Evolutionary conservation across 2,797 vertebrate genomes (phyloP), one percentile per base, ranked within the genome.

Genomic region (Denticeps clupeoides): DNA sequence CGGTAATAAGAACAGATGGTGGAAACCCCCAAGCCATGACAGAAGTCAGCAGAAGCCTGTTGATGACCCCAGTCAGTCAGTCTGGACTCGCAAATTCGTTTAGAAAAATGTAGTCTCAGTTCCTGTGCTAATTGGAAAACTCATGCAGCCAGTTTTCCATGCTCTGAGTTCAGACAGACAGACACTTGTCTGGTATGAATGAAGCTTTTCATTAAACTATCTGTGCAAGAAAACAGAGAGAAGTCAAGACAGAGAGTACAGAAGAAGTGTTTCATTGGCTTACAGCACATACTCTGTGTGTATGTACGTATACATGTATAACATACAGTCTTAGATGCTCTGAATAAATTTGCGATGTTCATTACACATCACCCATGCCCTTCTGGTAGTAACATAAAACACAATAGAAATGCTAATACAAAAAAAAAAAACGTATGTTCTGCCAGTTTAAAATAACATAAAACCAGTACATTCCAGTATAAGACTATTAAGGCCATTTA

Each of bases 351-450:
- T 38, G n/a, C n/a, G n/a, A n/a, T n/a, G n/a, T 15, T 15, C 41
- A 43, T 22, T 13, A 26, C 41, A 5, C 41, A 43, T 23, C 43
- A 25, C 41, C 25, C 38, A n/a, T n/a, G 38, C 18, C 9, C 18
- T 38, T 38, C 35, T 38, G 35, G 38, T 38, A 11, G 35, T 38
- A 21, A 38, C 38, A 21, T 11, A 10, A 38, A 19, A 38, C 38
- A 19, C 35, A 35, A 38, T 38, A 38, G 38, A 38, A 38, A 38
- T 35, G 18, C 1, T 5, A 40, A 43, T 12, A 42, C 35, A 7
- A 23, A 24, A 31, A 25, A 47, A 25, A 49, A 25, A 50, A 42
- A 55, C 45, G 45, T 38, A 38, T 38, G 10, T 18, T 19, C 35
- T 3, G 32, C 40, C 25, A 1, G 41, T 12, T 32, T 19, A 28